These are phyloP conservation scores for Gibbula magus DNA, from an alignment of 2,888 invertebrate genomes.

Conservation along the genomic window DNA sequence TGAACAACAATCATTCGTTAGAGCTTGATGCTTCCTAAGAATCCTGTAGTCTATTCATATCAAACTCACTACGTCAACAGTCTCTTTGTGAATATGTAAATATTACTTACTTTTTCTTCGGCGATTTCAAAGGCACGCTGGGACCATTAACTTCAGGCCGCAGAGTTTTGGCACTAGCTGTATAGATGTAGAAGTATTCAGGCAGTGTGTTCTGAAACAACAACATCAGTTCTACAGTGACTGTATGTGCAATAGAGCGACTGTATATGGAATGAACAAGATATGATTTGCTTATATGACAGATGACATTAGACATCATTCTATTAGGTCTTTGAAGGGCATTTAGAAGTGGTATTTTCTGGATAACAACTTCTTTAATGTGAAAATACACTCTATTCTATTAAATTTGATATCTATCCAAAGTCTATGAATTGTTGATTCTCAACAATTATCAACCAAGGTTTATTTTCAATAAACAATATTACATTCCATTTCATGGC, in stretches of 20 bases:
- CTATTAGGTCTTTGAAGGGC: no score
- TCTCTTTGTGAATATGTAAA: no score
- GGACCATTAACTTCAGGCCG: constrained; percentile 40
- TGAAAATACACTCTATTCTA: not conserved
- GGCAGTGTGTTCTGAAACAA: constrained; percentile 27
- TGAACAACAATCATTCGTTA: not conserved
- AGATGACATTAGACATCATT: no score
- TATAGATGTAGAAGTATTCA: constrained; percentile 39
- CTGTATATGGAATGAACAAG: no score
- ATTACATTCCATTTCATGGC: no score
- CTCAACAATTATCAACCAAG: no score
- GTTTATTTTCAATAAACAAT: no score
- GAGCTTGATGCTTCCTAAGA: not conserved
- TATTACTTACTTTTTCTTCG: constrained; percentile 53
- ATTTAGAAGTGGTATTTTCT: no score
- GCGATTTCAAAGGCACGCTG: constrained; percentile 51
- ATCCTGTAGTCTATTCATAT: not conserved
- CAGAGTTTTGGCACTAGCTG: constrained; percentile 38
- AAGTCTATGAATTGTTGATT: no score
- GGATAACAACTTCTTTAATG: no score
- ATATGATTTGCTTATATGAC: not conserved
- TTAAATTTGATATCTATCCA: not conserved
- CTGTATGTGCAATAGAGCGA: not conserved
- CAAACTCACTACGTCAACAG: no score
- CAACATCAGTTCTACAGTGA: not conserved